Base-by-base conservation (phyloP, 2,797 vertebrate species). In the Hydrolagus colliei region DNA sequence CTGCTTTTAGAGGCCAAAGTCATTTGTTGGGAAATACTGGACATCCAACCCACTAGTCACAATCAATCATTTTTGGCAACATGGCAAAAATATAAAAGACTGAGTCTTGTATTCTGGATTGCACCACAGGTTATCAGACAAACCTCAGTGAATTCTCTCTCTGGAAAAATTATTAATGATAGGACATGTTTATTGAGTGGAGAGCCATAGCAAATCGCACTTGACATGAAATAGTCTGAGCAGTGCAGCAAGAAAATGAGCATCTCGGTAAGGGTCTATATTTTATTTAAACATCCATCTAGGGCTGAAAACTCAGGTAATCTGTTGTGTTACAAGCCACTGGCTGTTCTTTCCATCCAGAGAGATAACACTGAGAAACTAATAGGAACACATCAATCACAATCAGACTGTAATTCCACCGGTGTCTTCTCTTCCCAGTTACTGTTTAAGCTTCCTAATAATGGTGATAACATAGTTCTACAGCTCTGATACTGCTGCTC, bases 261-360 rank as follows among this genome's bases (percentile, higher is more conserved):
- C 94, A 95, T 95, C 95, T 95, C 86, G 91, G 92, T 93, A 93
- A 96, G 94, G 94, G 93, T 95, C 95, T 97, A 95, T 96, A 93
- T 94, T 94, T 95, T 95, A 96, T 96, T 95, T 95, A 95, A 95
- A 95, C 93, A 92, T 91, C 93, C 92, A 90, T 95, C 90, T 90
- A 93, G 93, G 94, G 93, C 94, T 95, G 94, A 93, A 93, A 93
- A 94, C 91, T 94, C 95, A 94, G 95, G 95, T 96, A 96, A 97
- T 96, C 94, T 96, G 95, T 96, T 96, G 96, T 97, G 96, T 97
- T 97, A 96, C 96, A 96, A 96, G 94, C 95, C 95, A 96, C 94
- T 96, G 95, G 94, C 94, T 93, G 94, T 92, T 93, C 93, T 94
- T 92, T 93, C 93, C 92, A 94, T 93, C 93, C 93, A 93, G 94